A percentile compares a stretch with the other conserved stretches of the same genome.
These are phyloP conservation scores for Armadillidium nasatum DNA, from an alignment of 1,140 invertebrate species.

Conservation along the genomic window DNA sequence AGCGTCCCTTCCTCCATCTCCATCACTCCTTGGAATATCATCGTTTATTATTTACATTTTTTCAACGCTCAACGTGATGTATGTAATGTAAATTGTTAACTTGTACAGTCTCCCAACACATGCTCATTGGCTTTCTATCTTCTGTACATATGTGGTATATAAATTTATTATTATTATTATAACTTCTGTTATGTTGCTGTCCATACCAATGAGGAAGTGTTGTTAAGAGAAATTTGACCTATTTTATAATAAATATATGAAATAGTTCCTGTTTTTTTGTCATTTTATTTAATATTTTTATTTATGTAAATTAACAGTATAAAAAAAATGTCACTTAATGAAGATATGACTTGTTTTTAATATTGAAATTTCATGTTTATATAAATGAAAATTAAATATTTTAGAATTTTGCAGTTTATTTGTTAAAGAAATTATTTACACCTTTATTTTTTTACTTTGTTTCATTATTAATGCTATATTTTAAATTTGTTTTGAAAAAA, in stretches of 20 bases:
- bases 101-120: conserved; percentile 1
- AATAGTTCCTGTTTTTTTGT: neutral
- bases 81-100: conserved; percentile 3
- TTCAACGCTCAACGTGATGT: neutral
- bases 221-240: neutral
- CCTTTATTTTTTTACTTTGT: conserved; percentile 3
- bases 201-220: conserved; percentile 8
- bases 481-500: too few relatives aligned
- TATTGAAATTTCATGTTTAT: neutral
- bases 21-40: too few relatives aligned
- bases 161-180: neutral
- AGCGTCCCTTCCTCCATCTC: too few relatives aligned
- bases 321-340: neutral
- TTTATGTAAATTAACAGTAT: neutral
- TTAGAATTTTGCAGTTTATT: neutral
- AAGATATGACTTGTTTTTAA: neutral
- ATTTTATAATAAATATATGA: conserved; percentile 1
- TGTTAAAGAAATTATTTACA: neutral
- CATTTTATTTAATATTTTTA: neutral
- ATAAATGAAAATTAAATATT: conserved; percentile 14
- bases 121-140: conserved; percentile 7
- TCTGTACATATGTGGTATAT: conserved; percentile 8
- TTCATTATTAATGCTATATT: too few relatives aligned
- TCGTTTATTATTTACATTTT: neutral
- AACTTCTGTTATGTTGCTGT: neutral